Base-by-base conservation (phyloP, 2,888 invertebrate genomes). In the Automeris io region DNA sequence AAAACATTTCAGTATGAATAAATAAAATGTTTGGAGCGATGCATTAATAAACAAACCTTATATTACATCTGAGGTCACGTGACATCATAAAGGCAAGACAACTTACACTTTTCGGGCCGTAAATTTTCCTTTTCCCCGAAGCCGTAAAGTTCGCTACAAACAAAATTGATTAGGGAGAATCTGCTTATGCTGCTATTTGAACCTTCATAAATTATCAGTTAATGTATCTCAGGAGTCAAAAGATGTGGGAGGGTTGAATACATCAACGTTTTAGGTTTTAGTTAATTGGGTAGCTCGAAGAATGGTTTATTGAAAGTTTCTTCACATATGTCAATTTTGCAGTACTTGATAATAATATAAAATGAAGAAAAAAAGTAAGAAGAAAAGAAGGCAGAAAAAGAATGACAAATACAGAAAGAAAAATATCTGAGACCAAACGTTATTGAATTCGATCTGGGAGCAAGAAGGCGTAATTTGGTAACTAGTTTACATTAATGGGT, bases 91-190 rank as follows among this genome's bases (percentile, higher is more conserved):
- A 54, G 42, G 41, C 39, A 35, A 36, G 32, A 42, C 53, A 41
- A 36, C 39, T 38, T 39, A 34, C 33, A 62, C 53, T 57, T 54
- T 53, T 58, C 49, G 45, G 46, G 41, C 57, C 66, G 62, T 70
- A 67, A 73, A 71, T 69, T n/a, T 57, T 49, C 46, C 54, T 48
- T 41, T 50, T 63, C 62, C 61, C 66, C 39, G 42, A 56, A 54
- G 67, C 57, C 54, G 55, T 70, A 70, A 74, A 71, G 51, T 56
- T 57, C 45, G 54, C 56, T 54, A 56, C 62, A 61, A 68, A 69
- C 69, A 60, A 71, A 75, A 80, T 76, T 78, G 78, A 79, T 75
- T 74, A 74, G 67, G 66, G 46, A 45, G 54, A 69, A 74, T 74
- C 71, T 70, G 70, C 64, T 70, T 69, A 73, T 70, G 62, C 67